Conservation (phyloP, 1,140 invertebrate species). For the Neodiprion pinetum region DNA sequence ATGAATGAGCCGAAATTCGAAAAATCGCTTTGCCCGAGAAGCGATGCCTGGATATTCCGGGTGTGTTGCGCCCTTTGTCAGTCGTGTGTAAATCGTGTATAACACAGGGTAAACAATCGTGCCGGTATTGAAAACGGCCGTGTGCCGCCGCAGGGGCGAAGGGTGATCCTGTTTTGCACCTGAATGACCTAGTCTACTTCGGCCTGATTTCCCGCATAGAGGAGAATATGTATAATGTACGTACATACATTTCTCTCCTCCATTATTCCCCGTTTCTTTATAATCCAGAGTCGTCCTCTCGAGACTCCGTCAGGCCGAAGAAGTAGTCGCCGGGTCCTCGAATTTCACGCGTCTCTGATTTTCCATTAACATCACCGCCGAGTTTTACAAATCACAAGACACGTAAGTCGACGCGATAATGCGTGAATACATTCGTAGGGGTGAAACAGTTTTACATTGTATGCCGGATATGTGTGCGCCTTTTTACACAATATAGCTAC, state of each 20-base stretch:
- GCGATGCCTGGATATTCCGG: too few species aligned
- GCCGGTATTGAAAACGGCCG: neutral
- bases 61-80: too few species aligned
- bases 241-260: neutral
- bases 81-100: neutral
- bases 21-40: neutral
- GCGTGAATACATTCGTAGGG: too few species aligned
- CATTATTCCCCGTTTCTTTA: neutral
- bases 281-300: constrained; percentile 8
- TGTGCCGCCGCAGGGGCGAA: neutral
- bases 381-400: neutral
- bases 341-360: constrained; percentile 28
- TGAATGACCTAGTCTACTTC: constrained; percentile 40
- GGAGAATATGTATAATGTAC: neutral
- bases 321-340: neutral
- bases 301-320: neutral
- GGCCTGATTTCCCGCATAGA: constrained; percentile 11
- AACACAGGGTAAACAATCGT: neutral
- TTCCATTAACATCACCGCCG: neutral
- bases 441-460: too few species aligned
- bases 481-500: too few species aligned
- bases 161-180: constrained; percentile 38
- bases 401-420: too few species aligned
- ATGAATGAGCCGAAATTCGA: neutral
- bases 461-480: too few species aligned